Evolutionary conservation across 2,797 vertebrate species (phyloP), one percentile per base, ranked within the genome.

Genomic region (Tadarida brasiliensis): DNA sequence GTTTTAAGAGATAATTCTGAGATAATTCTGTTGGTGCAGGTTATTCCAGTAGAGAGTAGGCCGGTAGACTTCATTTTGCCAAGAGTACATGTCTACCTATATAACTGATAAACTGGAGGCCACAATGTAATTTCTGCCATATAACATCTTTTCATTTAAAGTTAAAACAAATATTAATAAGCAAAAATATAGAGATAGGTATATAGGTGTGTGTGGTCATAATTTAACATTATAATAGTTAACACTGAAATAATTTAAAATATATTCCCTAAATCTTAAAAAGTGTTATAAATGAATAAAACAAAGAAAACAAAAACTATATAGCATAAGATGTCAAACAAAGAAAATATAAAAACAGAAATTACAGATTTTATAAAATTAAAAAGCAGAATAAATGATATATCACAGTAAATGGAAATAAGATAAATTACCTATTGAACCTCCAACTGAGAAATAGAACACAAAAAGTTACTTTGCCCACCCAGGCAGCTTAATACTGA

Each of bases 261-360:
- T 67, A 54, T 56, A 71, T 78, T 91, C 54, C 33, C 51, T 93
- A 74, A 89, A 33, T 35, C 3, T 70, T 91, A 35, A 90, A 91
- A 67, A 47, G 49, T 35, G 85, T 51, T 87, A 76, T 74, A 57
- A 90, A 85, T n/a, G 3, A 63, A 81, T 57, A n/a, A 65, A 92
- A 84, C 56, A 81, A 91, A 83, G 65, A 61, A 65, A 39, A 61
- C 4, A 65, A 33, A 70, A 94, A 59, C 8, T 57, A 73, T 24
- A 17, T 15, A 61, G n/a, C 19, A 56, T 63, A 90, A 83, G n/a
- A 85, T 92, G 77, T 73, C 26, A 76, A 74, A 81, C 54, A 96
- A 89, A 94, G 16, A 26, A 91, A 91, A 39, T 81, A 81, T 39
- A 76, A 30, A 94, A 87, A 94, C 24, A 78, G 35, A 90, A 82